phyloP scores from a whole-genome alignment of 2,888 invertebrate genomes.

The Brenthis ino region DNA sequence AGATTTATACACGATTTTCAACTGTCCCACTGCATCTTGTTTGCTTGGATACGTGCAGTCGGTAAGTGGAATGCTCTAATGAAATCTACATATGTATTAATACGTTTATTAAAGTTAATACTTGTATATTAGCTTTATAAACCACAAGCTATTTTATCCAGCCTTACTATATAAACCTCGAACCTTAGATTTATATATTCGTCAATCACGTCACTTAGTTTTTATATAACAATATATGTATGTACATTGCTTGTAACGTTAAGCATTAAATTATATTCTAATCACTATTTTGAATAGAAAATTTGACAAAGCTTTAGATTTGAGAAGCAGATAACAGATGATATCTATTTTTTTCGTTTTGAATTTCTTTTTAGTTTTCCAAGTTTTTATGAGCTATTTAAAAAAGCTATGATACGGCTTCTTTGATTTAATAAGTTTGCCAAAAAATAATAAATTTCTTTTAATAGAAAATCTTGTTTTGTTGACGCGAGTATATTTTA shows the following conservation, averaged over 20 bases:
- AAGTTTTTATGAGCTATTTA: too few species aligned
- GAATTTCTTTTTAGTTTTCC: too few species aligned
- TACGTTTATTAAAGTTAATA: background rate
- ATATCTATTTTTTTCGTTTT: too few species aligned
- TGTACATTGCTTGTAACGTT: background rate
- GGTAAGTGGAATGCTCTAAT: constrained; percentile 41
- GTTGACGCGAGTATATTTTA: too few species aligned
- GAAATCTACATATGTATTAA: constrained; percentile 10
- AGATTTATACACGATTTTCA: constrained; percentile 32
- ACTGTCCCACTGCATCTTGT: constrained; percentile 42
- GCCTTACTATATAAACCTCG: too few species aligned
- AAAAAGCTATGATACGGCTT: too few species aligned
- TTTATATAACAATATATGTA: constrained; percentile 1
- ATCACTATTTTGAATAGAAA: background rate
- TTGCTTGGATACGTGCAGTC: constrained; percentile 44
- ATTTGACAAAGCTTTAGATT: background rate
- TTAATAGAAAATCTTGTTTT: too few species aligned
- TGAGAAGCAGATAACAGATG: too few species aligned
- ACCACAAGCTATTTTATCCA: background rate
- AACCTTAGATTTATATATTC: too few species aligned
- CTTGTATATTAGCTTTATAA: background rate
- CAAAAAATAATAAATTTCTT: too few species aligned
- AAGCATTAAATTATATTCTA: background rate
- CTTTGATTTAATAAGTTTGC: too few species aligned
- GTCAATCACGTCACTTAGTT: background rate